These are phyloP conservation scores for Cephalotes varians DNA, from an alignment of 2,888 invertebrate species.

Conservation along the genomic window DNA sequence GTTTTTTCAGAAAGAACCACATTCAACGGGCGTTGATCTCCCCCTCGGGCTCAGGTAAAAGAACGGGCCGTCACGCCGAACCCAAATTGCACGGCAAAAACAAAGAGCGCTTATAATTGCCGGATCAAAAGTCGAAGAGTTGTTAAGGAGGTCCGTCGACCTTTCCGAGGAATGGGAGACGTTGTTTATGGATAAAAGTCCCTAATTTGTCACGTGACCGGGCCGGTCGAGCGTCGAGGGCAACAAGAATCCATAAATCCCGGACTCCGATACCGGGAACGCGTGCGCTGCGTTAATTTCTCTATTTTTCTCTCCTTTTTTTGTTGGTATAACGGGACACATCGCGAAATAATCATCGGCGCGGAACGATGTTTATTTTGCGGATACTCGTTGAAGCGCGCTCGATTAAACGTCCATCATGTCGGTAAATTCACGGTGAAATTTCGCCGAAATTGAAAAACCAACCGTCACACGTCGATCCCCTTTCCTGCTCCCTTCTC, in stretches of 20 bases:
- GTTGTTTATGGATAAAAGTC: neutral
- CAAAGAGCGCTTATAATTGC: conserved; percentile 17
- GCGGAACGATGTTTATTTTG: conserved; percentile 59
- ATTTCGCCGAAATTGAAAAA: conserved; percentile 56
- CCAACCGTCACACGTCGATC: conserved; percentile 40
- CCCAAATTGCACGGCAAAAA: conserved; percentile 16
- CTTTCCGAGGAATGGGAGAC: neutral
- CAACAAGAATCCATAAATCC: conserved; percentile 29
- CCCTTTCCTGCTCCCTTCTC: neutral
- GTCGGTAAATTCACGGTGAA: conserved; percentile 56
- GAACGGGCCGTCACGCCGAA: conserved; percentile 12
- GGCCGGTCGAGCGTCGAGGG: neutral
- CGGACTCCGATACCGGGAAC: neutral
- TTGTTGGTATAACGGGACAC: conserved; percentile 37
- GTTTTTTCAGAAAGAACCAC: neutral
- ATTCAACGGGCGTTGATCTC: neutral
- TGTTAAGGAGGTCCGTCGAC: neutral
- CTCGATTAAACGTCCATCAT: conserved; percentile 59
- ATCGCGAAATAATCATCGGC: conserved; percentile 54
- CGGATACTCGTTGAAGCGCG: conserved; percentile 56
- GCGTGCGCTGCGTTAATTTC: conserved; percentile 18
- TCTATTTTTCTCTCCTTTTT: conserved; percentile 36
- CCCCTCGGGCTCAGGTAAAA: neutral
- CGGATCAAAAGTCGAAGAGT: conserved; percentile 15
- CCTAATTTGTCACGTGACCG: conserved; percentile 27